Evolutionary conservation across 2,797 vertebrate species (phyloP).

Genomic region (Siniperca obscura): DNA sequence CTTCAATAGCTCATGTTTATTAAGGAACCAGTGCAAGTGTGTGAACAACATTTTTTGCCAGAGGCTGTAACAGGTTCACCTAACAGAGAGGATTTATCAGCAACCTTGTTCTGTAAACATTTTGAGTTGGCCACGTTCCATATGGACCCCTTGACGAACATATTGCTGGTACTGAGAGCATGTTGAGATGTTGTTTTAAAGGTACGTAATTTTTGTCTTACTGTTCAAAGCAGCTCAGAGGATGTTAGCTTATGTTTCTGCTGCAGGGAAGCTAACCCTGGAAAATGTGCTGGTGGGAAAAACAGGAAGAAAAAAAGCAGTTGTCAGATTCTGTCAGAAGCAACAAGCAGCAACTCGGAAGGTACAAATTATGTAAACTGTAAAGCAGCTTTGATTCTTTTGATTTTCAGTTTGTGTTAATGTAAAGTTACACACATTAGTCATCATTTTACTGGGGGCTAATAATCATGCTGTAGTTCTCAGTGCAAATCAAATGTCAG

Average conservation of each 20-base stretch:
- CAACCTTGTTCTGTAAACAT: constrained; percentile 33
- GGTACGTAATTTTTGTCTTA: constrained; percentile 6
- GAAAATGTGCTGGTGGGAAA: constrained; percentile 22
- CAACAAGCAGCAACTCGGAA: constrained; percentile 18
- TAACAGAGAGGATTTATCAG: constrained; percentile 26
- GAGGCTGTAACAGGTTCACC: constrained; percentile 5
- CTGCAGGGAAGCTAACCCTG: constrained; percentile 13
- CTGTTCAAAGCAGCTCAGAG: constrained; percentile 11
- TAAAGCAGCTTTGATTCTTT: constrained; percentile 39
- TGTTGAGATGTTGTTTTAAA: constrained; percentile 22
- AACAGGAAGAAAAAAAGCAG: neutral
- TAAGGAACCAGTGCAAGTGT: constrained; percentile 14
- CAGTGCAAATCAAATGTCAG: constrained; percentile 27
- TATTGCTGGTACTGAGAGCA: neutral
- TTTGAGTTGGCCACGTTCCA: constrained; percentile 17
- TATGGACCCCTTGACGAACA: neutral
- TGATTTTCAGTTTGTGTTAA: constrained; percentile 13
- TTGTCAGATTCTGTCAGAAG: constrained; percentile 43
- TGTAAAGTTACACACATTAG: constrained; percentile 9
- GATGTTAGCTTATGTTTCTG: constrained; percentile 6
- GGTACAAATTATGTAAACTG: constrained; percentile 33
- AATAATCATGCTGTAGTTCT: neutral
- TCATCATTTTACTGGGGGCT: constrained; percentile 17
- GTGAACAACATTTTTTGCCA: constrained; percentile 20
- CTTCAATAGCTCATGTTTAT: constrained; percentile 32